A percentile compares a stretch with the other conserved stretches of the same genome.
phyloP scores from a whole-genome alignment of 2,888 invertebrate genomes.

The Lithosia quadra region DNA sequence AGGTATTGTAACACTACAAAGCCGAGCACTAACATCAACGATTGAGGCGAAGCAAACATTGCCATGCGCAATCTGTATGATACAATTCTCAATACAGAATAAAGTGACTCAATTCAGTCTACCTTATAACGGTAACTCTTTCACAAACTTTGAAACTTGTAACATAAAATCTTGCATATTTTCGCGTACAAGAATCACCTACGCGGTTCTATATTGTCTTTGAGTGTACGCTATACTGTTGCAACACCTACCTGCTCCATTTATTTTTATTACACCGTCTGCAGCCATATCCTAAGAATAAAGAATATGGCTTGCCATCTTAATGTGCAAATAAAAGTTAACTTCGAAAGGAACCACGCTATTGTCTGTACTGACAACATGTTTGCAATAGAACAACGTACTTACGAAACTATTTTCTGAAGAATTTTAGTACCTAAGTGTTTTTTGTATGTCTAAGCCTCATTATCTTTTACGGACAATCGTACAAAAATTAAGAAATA shows the following conservation, averaged over 20 bases:
- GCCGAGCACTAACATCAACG: no score
- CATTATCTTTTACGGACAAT: neutral
- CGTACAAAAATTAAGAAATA: neutral
- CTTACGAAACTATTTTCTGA: neutral
- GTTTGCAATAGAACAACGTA: neutral
- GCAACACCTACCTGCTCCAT: slow-evolving; percentile 22
- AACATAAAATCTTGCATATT: neutral
- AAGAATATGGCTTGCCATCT: slow-evolving; percentile 8
- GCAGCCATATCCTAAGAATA: slow-evolving; percentile 19
- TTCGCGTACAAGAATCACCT: neutral
- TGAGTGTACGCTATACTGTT: slow-evolving; percentile 20
- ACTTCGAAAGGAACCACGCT: neutral
- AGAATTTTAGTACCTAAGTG: no score
- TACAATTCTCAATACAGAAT: neutral
- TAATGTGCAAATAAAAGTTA: slow-evolving; percentile 11
- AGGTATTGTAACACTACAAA: neutral
- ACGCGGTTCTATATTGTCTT: neutral
- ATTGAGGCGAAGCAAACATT: neutral
- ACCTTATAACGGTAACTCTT: neutral
- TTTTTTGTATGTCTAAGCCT: neutral
- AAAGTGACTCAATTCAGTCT: neutral
- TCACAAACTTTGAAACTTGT: neutral
- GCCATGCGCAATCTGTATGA: neutral
- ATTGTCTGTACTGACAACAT: neutral
- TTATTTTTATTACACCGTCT: slow-evolving; percentile 36